These are phyloP conservation scores for Micronisus gabar DNA, from an alignment of 2,113 vertebrate genomes.

Conservation along the genomic window DNA sequence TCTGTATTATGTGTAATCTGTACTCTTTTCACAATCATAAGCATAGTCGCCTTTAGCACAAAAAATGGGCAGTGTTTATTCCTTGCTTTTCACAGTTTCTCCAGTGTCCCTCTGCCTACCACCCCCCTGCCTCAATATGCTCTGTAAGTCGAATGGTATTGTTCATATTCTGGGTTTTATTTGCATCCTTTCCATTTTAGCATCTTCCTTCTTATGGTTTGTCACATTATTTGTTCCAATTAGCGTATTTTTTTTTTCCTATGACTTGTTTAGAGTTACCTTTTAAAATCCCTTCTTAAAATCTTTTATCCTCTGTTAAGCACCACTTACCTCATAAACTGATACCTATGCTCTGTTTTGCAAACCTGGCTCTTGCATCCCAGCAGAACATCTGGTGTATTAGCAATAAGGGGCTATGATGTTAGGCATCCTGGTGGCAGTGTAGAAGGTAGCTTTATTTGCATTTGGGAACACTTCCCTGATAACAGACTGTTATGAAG, in stretches of 20 bases:
- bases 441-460: neutral
- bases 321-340: neutral
- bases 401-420: neutral
- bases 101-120: neutral
- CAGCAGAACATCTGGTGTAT: neutral
- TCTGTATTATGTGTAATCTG: neutral
- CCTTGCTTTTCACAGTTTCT: neutral
- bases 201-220: neutral
- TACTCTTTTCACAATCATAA: neutral
- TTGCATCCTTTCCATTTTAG: neutral
- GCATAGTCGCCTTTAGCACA: neutral
- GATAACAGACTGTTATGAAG: neutral
- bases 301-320: neutral
- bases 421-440: neutral
- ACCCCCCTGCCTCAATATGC: neutral
- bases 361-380: neutral
- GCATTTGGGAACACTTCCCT: neutral
- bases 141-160: neutral
- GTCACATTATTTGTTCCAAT: neutral
- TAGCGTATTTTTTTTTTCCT: neutral
- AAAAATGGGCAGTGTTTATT: neutral
- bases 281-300: neutral
- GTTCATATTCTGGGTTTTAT: neutral
- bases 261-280: neutral
- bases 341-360: neutral